Base-by-base conservation (phyloP, 2,888 invertebrate species). In the Pyrochroa serraticornis region DNA sequence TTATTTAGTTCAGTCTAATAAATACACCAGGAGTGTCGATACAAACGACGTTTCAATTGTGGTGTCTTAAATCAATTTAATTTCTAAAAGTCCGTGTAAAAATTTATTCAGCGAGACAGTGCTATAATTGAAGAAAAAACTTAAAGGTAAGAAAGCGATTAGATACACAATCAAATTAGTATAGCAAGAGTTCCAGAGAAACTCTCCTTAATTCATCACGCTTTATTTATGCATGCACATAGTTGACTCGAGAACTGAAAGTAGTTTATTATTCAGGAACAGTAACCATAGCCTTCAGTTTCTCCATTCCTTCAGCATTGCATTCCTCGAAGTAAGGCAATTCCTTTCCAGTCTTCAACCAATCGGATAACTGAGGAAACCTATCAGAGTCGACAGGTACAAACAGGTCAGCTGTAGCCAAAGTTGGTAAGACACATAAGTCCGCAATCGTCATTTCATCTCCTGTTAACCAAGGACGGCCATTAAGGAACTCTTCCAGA, bases 391-490 rank as follows among this genome's bases (percentile, higher is more conserved):
- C 69, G 12, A 80, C 63, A 1, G 82, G 81, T 5, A 82, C 44
- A 13, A 84, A 60, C 12, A 79, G 62, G 57, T 78, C 72, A 10
- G 82, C 66, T 0, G 83, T 81, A 9, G 79, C 80, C 7, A 84
- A 66, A 1, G 84, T 82, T 1, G 81, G 63, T 22, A 73, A 58
- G 22, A 71, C 62, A 50, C 71, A 70, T n/a, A 76, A 56, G 59
- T 78, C 78, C 6, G 76, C 76, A 13, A 78, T 70, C 0, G 76
- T 73, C 35, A 76, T 48, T 3, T 69, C 64, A 33, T 73, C 68
- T 5, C 75, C 77, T 14, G 72, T 72, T 7, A 76, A 50, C 68
- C 73, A 77, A 2, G 46, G 41, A 45, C 60, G 32, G 44, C 65
- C 69, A 7, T 68, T 64, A 32, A 77, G 64, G 52, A 75, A 75